Evolutionary conservation across 2,797 vertebrate genomes (phyloP), one percentile per base, ranked within the genome.

Genomic region (Rhynchonycteris naso): DNA sequence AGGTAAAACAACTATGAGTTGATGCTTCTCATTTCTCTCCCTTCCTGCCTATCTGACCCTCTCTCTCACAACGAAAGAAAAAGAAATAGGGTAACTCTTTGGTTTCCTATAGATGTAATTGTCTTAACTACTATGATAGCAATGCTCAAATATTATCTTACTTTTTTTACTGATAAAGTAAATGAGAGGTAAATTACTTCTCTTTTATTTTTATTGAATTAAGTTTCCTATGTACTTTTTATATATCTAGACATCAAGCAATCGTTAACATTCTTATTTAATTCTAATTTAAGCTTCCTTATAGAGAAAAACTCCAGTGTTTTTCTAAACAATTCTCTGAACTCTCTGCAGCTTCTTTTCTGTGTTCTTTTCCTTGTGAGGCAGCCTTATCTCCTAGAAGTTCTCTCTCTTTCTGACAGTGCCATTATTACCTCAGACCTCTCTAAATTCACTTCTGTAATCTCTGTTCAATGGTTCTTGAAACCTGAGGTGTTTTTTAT

Each of bases 151-250:
- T 47, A 83, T 50, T 65, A 22, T 52, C 52, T 80, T 65, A 54
- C 6, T 75, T 81, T 90, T 24, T 96, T 95, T 90, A 52, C 69
- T 76, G 75, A n/a, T 80, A 19, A 88, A 50, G 4, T 75, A 66
- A 90, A 72, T 76, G 2, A 81, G 86, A 80, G 6, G 3, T 38
- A 90, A 88, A 68, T 88, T 38, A 87, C 24, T 30, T 63, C 22
- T 66, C 74, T 78, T 81, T 84, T 30, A 68, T 52, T 91, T 90
- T 80, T 59, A 80, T 66, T 89, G 24, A 91, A 83, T 78, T 74
- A 88, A 7, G 12, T 80, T 43, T 86, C 38, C 6, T 82, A 19
- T 80, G 19, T 71, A 50, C 4, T 82, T 89, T 89, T 89, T 91
- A 7, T 74, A 35, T 10, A 63, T 82, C 28, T 21, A 86, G 50